phyloP scores from a whole-genome alignment of 2,113 vertebrate genomes.

The Gnathonemus longibarbis region DNA sequence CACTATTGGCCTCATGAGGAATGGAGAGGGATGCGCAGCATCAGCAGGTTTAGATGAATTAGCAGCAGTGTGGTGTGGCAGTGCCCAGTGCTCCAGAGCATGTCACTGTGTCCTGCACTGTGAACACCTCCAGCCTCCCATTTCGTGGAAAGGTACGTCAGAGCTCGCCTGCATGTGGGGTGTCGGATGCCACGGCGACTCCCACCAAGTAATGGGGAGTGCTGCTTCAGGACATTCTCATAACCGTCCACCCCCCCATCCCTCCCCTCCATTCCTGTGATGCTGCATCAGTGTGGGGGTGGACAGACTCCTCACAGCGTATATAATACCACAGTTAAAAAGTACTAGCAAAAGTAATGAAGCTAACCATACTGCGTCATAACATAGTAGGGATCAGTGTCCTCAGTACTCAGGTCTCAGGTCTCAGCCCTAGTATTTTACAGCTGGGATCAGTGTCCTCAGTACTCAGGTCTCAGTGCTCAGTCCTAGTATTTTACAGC shows the following conservation, averaged over 20 bases:
- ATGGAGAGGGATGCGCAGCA: not conserved
- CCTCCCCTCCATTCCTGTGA: not conserved
- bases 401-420: not conserved
- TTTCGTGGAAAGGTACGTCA: not conserved
- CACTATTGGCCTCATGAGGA: not conserved
- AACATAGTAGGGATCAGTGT: not conserved
- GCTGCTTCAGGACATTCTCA: not conserved
- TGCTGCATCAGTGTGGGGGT: not conserved
- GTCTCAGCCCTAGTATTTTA: not conserved
- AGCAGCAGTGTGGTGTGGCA: not conserved
- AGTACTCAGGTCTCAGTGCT: too few species aligned
- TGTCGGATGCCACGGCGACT: not conserved
- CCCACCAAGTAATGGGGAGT: not conserved
- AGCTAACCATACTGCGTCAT: not conserved
- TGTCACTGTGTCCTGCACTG: not conserved
- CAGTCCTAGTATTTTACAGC: too few species aligned
- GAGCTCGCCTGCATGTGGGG: not conserved
- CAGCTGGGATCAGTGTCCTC: too few species aligned
- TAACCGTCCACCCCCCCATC: not conserved
- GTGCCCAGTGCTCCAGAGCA: not conserved
- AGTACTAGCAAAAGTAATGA: not conserved
- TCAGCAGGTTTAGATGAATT: not conserved
- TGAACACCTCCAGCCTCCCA: not conserved
- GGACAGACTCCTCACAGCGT: not conserved
- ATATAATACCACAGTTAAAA: not conserved